phyloP scores from a whole-genome alignment of 2,797 vertebrate species.

The Cygnus olor region DNA sequence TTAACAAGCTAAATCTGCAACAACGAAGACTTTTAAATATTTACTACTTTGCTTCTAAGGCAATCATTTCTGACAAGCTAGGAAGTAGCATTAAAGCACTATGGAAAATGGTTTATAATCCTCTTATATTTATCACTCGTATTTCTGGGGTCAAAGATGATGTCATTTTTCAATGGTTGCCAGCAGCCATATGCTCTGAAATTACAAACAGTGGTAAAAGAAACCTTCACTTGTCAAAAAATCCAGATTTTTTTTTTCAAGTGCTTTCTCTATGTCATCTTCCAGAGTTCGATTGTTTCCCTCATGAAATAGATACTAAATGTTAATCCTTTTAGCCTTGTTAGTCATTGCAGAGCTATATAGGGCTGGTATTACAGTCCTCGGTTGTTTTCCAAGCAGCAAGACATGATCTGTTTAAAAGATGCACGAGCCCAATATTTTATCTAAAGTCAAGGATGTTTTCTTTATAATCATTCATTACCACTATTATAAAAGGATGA shows the following conservation, averaged over 20 bases:
- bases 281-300: constrained; percentile 15
- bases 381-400: neutral
- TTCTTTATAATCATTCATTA: neutral
- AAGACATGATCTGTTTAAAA: neutral
- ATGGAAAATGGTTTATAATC: constrained; percentile 59
- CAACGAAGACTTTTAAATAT: constrained; percentile 52
- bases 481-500: neutral
- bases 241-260: neutral
- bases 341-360: neutral
- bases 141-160: constrained; percentile 64
- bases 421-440: neutral
- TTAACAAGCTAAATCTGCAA: constrained; percentile 62
- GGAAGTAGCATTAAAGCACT: constrained; percentile 41
- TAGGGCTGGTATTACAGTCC: neutral
- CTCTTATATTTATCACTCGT: constrained; percentile 33
- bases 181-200: constrained; percentile 35
- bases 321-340: constrained; percentile 52
- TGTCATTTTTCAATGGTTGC: constrained; percentile 55
- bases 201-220: constrained; percentile 17
- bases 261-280: neutral
- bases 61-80: constrained; percentile 64
- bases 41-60: constrained; percentile 60
- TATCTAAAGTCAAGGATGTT: neutral
- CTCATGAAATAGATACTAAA: constrained; percentile 2
- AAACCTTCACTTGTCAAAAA: constrained; percentile 31